Evolutionary conservation across 2,888 invertebrate genomes (phyloP), one percentile per base, ranked within the genome.

Genomic region (Saturnia pavonia): DNA sequence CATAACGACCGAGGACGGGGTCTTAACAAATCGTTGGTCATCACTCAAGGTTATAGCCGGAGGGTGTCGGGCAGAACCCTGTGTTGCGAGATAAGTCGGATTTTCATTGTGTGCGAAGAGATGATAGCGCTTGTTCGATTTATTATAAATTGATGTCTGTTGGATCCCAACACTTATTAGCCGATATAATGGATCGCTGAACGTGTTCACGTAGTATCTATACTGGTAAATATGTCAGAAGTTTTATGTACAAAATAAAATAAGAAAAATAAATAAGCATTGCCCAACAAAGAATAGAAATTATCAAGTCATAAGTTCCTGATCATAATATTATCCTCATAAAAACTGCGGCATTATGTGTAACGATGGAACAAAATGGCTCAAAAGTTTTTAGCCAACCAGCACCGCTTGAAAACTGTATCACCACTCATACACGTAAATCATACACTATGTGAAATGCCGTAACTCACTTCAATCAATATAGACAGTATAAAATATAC

Each of bases 21-120:
- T 86, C 88, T 88, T 89, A 89, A 93, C 91, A 92, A 93, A 93
- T 92, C 88, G 92, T 80, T 84, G 90, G 89, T 86, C 91, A 93
- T 93, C 91, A 90, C 83, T 93, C 92, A 91, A 86, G 87, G 88
- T 86, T 90, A 91, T 88, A 81, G 85, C 87, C 82, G 77, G 79
- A 83, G 88, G 87, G 88, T 82, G 82, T 82, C 84, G 84, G 83
- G 79, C 80, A 77, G 74, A 79, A 78, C 82, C 81, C 80, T 82
- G 85, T 79, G 78, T 78, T 76, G 79, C 78, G 79, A 91, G 92
- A 92, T 92, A 92, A 87, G 87, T 89, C 88, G 85, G 80, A 81
- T 83, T 86, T 85, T 88, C 89, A 89, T 92, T 91, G 91, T 91
- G 88, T 87, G 84, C 82, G 78, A 80, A 85, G 83, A 78, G 76